A percentile compares a stretch with the other conserved stretches of the same genome.
Conservation (phyloP, 2,797 vertebrate species). For the Danio aesculapii region DNA sequence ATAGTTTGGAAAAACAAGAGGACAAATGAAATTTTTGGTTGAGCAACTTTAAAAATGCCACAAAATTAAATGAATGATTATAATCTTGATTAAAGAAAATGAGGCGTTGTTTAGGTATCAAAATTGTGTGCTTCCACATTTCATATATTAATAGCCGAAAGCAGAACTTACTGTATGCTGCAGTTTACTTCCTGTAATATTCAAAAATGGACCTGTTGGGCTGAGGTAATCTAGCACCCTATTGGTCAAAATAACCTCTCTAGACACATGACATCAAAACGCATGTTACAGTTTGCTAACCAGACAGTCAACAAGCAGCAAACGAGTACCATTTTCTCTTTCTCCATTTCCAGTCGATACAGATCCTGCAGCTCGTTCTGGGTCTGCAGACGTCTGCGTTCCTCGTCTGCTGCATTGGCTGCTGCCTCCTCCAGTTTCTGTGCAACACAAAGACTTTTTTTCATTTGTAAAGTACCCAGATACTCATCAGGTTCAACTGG, state of each 20-base stretch:
- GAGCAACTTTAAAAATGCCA: not conserved
- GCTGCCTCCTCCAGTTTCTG: constrained; percentile 94
- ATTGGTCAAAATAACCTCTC: not conserved
- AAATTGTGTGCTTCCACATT: constrained; percentile 36
- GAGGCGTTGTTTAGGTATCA: not conserved
- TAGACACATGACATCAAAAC: not conserved
- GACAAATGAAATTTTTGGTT: not conserved
- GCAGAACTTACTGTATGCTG: constrained; percentile 52
- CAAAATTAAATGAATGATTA: not conserved
- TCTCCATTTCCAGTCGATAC: constrained; percentile 91
- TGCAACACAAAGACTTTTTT: constrained; percentile 20
- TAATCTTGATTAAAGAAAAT: not conserved
- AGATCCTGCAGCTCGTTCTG: constrained; percentile 91
- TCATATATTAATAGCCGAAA: constrained; percentile 51
- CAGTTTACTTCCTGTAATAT: constrained; percentile 58
- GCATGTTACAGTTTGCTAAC: not conserved
- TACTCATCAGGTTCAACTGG: not conserved
- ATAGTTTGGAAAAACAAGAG: not conserved
- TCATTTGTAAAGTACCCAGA: not conserved
- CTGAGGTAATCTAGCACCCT: constrained; percentile 22
- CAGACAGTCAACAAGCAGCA: not conserved
- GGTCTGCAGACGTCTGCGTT: constrained; percentile 88
- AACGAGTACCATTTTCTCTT: constrained; percentile 87
- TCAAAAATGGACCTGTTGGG: constrained; percentile 13
- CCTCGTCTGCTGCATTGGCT: constrained; percentile 87